These are phyloP conservation scores for Neria commutata DNA, from an alignment of 2,888 invertebrate genomes.

Conservation along the genomic window DNA sequence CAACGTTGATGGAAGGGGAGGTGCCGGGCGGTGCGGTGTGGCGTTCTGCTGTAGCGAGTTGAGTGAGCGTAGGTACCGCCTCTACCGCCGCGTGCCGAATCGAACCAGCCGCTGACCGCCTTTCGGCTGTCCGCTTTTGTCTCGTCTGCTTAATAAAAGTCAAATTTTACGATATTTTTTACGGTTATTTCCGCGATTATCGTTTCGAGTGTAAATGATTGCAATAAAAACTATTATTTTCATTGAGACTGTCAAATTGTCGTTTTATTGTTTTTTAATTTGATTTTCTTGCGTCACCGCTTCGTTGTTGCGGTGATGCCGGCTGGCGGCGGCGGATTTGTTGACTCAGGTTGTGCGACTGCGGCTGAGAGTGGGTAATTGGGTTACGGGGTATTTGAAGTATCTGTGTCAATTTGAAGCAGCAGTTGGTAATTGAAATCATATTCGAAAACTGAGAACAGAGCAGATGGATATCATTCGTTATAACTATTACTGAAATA, in stretches of 20 bases:
- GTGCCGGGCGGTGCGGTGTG: too few relatives aligned
- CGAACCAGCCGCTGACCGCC: neutral
- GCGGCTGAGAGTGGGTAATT: too few relatives aligned
- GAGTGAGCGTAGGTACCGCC: neutral
- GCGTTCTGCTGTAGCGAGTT: neutral
- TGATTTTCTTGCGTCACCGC: conserved; percentile 24
- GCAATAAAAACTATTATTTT: conserved; percentile 44
- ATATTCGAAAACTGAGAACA: too few relatives aligned
- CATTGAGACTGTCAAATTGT: conserved; percentile 37
- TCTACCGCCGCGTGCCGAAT: neutral
- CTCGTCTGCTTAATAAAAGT: conserved; percentile 33
- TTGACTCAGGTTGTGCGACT: too few relatives aligned
- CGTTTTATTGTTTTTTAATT: conserved; percentile 40
- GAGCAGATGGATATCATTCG: too few relatives aligned
- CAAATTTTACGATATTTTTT: conserved; percentile 46
- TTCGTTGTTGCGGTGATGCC: neutral
- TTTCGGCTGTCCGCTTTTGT: neutral
- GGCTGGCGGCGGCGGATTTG: too few relatives aligned
- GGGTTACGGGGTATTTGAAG: too few relatives aligned
- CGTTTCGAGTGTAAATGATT: conserved; percentile 43
- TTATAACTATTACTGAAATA: too few relatives aligned
- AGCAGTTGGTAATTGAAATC: too few relatives aligned
- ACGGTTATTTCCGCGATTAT: conserved; percentile 44
- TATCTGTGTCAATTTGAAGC: too few relatives aligned
- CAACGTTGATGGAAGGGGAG: too few relatives aligned